A percentile compares a stretch with the other conserved stretches of the same genome.
phyloP scores from a whole-genome alignment of 2,888 invertebrate genomes.

The Trypoxylon attenuatum region DNA sequence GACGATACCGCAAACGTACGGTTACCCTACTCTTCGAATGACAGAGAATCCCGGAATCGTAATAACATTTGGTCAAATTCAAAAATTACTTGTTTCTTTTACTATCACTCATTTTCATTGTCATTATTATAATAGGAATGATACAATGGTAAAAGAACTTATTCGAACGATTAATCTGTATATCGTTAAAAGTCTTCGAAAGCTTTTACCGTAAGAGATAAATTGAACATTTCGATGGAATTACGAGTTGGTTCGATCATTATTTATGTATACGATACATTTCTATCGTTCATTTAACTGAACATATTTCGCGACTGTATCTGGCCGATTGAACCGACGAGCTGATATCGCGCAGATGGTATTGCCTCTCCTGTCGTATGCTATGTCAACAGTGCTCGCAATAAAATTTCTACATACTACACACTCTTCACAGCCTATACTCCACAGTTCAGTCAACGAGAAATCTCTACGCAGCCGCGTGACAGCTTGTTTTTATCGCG shows the following conservation, averaged over 20 bases:
- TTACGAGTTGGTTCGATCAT: too few relatives aligned
- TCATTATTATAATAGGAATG: too few relatives aligned
- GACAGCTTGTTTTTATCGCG: slow-evolving; percentile 31
- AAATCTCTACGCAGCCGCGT: slow-evolving; percentile 27
- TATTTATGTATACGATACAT: too few relatives aligned
- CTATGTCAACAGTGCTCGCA: slow-evolving; percentile 65
- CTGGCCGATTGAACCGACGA: slow-evolving; percentile 6
- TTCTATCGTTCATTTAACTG: too few relatives aligned
- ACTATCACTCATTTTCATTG: too few relatives aligned
- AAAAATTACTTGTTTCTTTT: too few relatives aligned
- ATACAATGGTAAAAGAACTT: too few relatives aligned
- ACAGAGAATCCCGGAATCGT: neutral
- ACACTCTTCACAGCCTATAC: slow-evolving; percentile 1
- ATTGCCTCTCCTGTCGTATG: slow-evolving; percentile 58
- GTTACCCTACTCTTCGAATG: slow-evolving; percentile 32
- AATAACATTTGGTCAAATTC: slow-evolving; percentile 1
- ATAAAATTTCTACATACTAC: slow-evolving; percentile 64
- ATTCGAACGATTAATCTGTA: too few relatives aligned
- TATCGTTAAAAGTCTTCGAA: too few relatives aligned
- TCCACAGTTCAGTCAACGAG: neutral
- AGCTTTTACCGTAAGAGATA: too few relatives aligned
- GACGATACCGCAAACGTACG: slow-evolving; percentile 30
- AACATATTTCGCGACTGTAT: neutral
- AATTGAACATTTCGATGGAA: too few relatives aligned
- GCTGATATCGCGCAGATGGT: slow-evolving; percentile 48